Conservation (phyloP, 2,797 vertebrate genomes). For the Sylvia borin region DNA sequence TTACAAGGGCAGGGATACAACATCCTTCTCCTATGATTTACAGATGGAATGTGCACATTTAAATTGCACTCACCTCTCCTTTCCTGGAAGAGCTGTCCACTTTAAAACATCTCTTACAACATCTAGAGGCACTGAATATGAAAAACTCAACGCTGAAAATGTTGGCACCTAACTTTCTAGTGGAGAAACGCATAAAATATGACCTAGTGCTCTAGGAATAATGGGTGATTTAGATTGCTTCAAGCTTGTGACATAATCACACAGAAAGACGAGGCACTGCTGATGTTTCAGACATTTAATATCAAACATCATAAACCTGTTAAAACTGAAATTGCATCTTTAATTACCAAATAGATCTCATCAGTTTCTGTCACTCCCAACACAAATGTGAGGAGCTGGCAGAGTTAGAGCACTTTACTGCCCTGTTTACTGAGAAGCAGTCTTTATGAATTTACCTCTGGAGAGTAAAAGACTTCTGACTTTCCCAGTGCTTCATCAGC, state of each 20-base stretch:
- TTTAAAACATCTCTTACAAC: background rate
- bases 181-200: background rate
- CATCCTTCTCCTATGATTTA: background rate
- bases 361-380: constrained; percentile 13
- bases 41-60: background rate
- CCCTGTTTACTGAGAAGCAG: background rate
- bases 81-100: background rate
- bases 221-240: background rate
- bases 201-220: background rate
- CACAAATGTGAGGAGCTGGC: background rate
- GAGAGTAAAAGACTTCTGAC: constrained; percentile 3
- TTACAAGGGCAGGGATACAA: background rate
- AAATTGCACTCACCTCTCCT: background rate
- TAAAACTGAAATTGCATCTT: background rate
- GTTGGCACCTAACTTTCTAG: background rate
- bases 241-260: background rate
- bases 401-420: background rate
- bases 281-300: background rate
- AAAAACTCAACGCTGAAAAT: background rate
- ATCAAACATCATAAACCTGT: background rate
- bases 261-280: background rate
- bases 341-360: constrained; percentile 14
- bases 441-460: constrained; percentile 34
- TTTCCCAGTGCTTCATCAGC: background rate
- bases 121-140: background rate